phyloP scores from a whole-genome alignment of 2,888 invertebrate genomes.

The Aspidapion aeneum region DNA sequence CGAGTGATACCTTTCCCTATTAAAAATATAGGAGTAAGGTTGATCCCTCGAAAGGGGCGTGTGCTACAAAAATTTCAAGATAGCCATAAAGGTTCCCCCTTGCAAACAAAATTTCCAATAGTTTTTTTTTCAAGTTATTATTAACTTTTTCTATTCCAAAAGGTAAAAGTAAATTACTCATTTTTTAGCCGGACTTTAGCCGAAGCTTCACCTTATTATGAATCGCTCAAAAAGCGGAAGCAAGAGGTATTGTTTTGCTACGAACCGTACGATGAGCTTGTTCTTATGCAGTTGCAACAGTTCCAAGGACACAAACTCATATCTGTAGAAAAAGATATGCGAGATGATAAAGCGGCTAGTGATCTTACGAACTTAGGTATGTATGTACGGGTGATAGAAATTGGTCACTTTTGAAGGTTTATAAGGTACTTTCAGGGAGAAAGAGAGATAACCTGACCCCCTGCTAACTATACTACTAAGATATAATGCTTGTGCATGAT shows the following conservation, averaged over 20 bases:
- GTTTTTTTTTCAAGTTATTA: too few species aligned
- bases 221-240: constrained; percentile 82
- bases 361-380: constrained; percentile 61
- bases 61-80: too few species aligned
- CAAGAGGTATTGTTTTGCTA: constrained; percentile 94
- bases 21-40: neutral
- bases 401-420: neutral
- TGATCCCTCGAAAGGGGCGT: too few species aligned
- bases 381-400: constrained; percentile 8
- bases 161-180: too few species aligned
- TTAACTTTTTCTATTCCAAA: too few species aligned
- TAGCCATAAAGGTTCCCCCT: too few species aligned
- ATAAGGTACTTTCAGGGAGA: too few species aligned
- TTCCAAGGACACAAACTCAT: constrained; percentile 73
- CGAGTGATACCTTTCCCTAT: too few species aligned
- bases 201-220: constrained; percentile 92
- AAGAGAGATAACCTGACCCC: too few species aligned
- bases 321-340: constrained; percentile 93
- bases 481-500: too few species aligned
- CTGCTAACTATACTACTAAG: too few species aligned
- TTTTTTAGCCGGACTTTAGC: constrained; percentile 82
- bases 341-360: constrained; percentile 60
- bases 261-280: constrained; percentile 96
- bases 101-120: too few species aligned
- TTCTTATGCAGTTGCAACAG: constrained; percentile 82